A percentile compares a stretch with the other conserved stretches of the same genome.
These are phyloP conservation scores for Xiphorhynchus erythropygius DNA, from an alignment of 2,797 vertebrate genomes.

Conservation along the genomic window DNA sequence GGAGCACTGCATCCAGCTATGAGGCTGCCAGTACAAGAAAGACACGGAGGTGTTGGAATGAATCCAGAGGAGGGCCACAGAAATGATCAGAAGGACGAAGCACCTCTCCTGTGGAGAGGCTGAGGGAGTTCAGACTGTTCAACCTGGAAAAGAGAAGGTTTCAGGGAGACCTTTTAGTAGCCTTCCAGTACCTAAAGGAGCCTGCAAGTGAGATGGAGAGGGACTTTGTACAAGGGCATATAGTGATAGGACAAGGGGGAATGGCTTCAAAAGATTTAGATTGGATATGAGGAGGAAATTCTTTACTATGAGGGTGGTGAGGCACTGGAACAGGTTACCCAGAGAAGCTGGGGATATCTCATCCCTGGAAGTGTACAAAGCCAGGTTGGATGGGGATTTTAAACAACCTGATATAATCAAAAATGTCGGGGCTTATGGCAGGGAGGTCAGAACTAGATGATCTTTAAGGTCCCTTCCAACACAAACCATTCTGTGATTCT, in stretches of 20 bases:
- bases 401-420: neutral
- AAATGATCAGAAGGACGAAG: neutral
- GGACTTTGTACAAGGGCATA: neutral
- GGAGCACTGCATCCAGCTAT: neutral
- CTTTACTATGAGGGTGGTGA: neutral
- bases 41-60: neutral
- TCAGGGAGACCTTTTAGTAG: neutral
- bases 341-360: too few relatives aligned
- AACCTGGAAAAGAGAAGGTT: neutral
- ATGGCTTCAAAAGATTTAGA: neutral
- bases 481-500: neutral
- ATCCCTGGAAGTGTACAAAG: neutral
- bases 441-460: neutral
- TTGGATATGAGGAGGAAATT: neutral
- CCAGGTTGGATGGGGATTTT: neutral
- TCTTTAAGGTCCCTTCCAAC: neutral
- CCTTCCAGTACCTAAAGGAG: neutral
- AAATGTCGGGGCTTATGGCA: neutral
- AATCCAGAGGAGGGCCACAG: neutral
- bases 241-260: too few relatives aligned
- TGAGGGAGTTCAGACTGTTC: neutral
- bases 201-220: fast-evolving
- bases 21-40: neutral
- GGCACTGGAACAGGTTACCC: neutral
- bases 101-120: neutral